Conservation (phyloP, 2,888 invertebrate genomes). For the Esperia sulphurella region DNA sequence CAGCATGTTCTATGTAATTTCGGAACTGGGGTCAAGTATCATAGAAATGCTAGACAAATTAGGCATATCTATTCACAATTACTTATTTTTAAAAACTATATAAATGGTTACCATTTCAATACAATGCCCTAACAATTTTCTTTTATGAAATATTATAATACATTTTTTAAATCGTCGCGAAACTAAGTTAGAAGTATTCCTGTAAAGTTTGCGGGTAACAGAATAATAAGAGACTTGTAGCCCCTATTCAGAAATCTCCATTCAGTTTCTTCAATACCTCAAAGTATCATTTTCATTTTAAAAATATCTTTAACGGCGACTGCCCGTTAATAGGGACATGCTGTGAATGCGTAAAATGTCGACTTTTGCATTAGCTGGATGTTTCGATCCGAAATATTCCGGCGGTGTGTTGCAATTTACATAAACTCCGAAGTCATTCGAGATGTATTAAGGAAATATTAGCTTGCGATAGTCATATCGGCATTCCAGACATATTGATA, state of each 20-base stretch:
- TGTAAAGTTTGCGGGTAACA: neutral
- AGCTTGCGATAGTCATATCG: constrained; percentile 50
- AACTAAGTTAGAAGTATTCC: neutral
- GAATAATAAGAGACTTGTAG: constrained; percentile 10
- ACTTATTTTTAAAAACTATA: too few relatives aligned
- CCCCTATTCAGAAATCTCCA: constrained; percentile 27
- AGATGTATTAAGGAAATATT: constrained; percentile 67
- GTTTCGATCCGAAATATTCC: constrained; percentile 60
- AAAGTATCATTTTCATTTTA: constrained; percentile 21
- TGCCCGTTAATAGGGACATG: constrained; percentile 49
- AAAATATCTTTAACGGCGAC: constrained; percentile 27
- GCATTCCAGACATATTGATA: too few relatives aligned
- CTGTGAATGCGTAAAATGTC: constrained; percentile 42
- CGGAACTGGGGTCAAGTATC: too few relatives aligned
- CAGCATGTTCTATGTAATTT: too few relatives aligned
- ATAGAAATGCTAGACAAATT: too few relatives aligned
- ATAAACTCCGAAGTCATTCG: constrained; percentile 65
- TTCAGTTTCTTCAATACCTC: constrained; percentile 19
- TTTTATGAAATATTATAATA: neutral
- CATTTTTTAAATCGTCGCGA: neutral
- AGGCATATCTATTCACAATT: too few relatives aligned
- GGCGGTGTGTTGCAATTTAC: constrained; percentile 65
- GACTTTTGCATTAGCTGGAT: constrained; percentile 36
- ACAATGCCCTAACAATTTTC: neutral
- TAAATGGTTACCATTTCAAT: neutral